A percentile compares a stretch with the other conserved stretches of the same genome.
Evolutionary conservation across 2,113 vertebrate genomes (phyloP).

Genomic region (Galeopterus variegatus): DNA sequence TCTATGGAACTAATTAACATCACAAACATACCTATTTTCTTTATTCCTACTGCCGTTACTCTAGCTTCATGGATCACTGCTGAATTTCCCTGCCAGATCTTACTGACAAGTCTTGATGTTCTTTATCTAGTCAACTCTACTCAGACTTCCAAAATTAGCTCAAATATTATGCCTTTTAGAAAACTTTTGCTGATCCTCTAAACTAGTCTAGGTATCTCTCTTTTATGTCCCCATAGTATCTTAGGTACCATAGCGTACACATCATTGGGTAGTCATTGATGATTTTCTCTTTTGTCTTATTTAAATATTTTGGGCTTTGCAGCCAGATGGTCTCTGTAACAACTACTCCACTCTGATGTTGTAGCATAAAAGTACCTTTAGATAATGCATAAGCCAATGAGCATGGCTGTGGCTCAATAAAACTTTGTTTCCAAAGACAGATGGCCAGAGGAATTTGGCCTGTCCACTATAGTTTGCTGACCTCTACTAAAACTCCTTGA

Average conservation of each 20-base stretch:
- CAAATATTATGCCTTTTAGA: neutral
- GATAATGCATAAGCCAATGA: neutral
- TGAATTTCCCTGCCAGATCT: neutral
- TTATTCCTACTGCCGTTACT: neutral
- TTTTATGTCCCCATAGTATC: neutral
- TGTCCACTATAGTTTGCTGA: neutral
- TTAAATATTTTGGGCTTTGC: slow-evolving; percentile 31
- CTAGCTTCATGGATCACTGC: neutral
- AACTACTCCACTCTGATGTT: neutral
- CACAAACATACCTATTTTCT: neutral
- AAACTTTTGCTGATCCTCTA: neutral
- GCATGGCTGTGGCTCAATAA: neutral
- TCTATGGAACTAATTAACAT: neutral
- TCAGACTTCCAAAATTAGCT: neutral
- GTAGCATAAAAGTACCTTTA: neutral
- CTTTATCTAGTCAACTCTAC: neutral
- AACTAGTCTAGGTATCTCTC: neutral
- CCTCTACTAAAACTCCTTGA: neutral
- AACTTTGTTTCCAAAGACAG: neutral
- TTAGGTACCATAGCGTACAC: neutral
- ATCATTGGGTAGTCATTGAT: neutral
- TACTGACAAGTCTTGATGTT: neutral
- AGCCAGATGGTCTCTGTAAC: neutral
- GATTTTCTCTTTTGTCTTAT: neutral
- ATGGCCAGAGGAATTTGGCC: neutral